These are phyloP conservation scores for Pherbina coryleti DNA, from an alignment of 2,888 invertebrate genomes.

Conservation along the genomic window DNA sequence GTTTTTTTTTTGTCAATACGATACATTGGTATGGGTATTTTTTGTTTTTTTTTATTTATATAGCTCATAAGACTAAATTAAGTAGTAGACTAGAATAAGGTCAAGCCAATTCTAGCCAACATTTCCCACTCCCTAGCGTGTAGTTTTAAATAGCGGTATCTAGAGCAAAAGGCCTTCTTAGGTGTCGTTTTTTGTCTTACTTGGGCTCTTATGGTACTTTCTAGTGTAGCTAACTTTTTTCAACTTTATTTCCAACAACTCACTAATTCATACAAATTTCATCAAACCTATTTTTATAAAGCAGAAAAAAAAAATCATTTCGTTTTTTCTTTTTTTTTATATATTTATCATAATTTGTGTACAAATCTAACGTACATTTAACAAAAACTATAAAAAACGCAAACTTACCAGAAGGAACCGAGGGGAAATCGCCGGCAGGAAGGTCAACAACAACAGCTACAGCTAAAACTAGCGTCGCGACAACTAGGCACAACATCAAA, in stretches of 20 bases:
- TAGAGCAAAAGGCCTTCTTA: background rate
- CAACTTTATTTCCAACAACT: conserved; percentile 40
- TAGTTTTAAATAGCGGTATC: background rate
- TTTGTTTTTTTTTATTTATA: conserved; percentile 32
- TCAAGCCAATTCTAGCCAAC: background rate
- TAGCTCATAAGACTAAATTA: background rate
- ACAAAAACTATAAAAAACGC: conserved; percentile 48
- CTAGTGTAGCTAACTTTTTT: conserved; percentile 32
- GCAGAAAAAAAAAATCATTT: conserved; percentile 38
- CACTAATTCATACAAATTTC: conserved; percentile 44
- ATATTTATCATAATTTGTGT: conserved; percentile 45
- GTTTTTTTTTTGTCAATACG: background rate
- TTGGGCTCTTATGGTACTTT: conserved; percentile 19
- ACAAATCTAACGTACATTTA: conserved; percentile 40
- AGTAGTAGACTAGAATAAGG: background rate
- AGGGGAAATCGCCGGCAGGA: conserved; percentile 74
- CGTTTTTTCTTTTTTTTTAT: conserved; percentile 49
- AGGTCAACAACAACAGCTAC: conserved; percentile 72
- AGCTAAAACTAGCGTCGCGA: conserved; percentile 65
- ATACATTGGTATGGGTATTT: conserved; percentile 41
- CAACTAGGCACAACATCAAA: conserved; percentile 46
- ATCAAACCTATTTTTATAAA: conserved; percentile 12
- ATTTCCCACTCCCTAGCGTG: background rate
- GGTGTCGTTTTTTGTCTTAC: conserved; percentile 6
- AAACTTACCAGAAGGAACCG: conserved; percentile 66